Base-by-base conservation (phyloP, 2,797 vertebrate species). In the Sparidentex hasta region DNA sequence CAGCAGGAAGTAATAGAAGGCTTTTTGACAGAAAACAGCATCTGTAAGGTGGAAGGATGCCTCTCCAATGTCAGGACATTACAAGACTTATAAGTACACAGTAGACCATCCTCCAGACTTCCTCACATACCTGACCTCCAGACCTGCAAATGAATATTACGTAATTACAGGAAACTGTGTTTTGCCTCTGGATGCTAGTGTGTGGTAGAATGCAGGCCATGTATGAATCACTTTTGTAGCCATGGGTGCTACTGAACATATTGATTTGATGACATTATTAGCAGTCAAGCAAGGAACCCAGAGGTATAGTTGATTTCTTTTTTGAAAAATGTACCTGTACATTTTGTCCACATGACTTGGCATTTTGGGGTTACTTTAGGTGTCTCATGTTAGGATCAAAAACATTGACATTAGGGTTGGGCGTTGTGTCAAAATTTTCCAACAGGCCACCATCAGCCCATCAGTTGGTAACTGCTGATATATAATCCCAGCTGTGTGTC, bases 131-230 rank as follows among this genome's bases (percentile, higher is more conserved):
- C 69, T 79, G 44, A 85, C 73, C 77, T 78, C 66, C 80, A 82
- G 75, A 82, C 76, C 71, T 78, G 62, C 69, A 71, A 59, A 73
- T 80, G 77, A 71, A 65, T 76, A 81, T 88, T 5, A 83, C 25
- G 16, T 80, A 76, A 86, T 87, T 83, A 76, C 81, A 80, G 78
- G 62, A 85, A 90, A 76, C 74, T 47, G n/a, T 69, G 57, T 57
- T 72, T 65, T 76, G 21, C 59, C 47, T 80, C 52, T 48, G 55
- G 57, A 27, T 81, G 43, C 23, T 5, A 13, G 55, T 72, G 69
- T 46, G 58, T 38, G 33, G 21, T 51, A 23, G 61, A 48, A 14
- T 63, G 14, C 33, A 76, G 51, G 8, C 6, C 59, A 21, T 25
- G 43, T 47, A 64, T 4, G n/a, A 43, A 20, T 55, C n/a, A 14